A percentile compares a stretch with the other conserved stretches of the same genome.
These are phyloP conservation scores for Cetonia aurata DNA, from an alignment of 2,888 invertebrate genomes.

Conservation along the genomic window DNA sequence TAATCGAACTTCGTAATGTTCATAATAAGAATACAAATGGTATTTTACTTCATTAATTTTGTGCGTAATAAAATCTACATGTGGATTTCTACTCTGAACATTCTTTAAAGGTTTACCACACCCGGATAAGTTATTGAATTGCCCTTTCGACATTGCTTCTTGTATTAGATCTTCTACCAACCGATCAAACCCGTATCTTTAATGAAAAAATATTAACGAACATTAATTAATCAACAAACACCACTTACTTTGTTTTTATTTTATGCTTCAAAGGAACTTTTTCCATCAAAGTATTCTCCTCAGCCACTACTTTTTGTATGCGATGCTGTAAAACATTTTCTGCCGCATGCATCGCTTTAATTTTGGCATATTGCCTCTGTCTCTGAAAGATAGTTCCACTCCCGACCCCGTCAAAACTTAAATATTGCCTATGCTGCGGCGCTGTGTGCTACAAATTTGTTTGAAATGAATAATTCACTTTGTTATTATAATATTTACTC, in stretches of 20 bases:
- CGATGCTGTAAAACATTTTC: slow-evolving; percentile 75
- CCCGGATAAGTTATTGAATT: slow-evolving; percentile 87
- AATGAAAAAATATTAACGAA: too few relatives aligned
- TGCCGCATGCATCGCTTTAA: slow-evolving; percentile 77
- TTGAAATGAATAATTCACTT: too few relatives aligned
- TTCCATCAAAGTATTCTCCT: slow-evolving; percentile 76
- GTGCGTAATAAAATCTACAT: slow-evolving; percentile 89
- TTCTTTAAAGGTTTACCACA: slow-evolving; percentile 83
- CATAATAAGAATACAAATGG: slow-evolving; percentile 1
- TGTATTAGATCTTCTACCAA: slow-evolving; percentile 93
- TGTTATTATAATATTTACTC: slow-evolving; percentile 62
- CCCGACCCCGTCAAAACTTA: slow-evolving; percentile 84
- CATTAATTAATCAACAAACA: too few relatives aligned
- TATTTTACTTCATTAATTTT: slow-evolving; percentile 80
- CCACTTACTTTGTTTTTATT: slow-evolving; percentile 78
- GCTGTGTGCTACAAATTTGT: slow-evolving; percentile 78
- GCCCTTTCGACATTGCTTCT: slow-evolving; percentile 90
- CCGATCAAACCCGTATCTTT: slow-evolving; percentile 82
- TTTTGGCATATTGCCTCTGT: slow-evolving; percentile 81
- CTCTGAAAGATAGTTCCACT: slow-evolving; percentile 83
- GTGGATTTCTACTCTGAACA: slow-evolving; percentile 80
- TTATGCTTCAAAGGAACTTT: slow-evolving; percentile 76
- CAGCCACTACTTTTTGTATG: slow-evolving; percentile 71
- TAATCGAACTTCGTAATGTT: slow-evolving; percentile 43
- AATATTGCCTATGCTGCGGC: slow-evolving; percentile 89